Evolutionary conservation across 2,113 vertebrate species (phyloP), one percentile per base, ranked within the genome.

Genomic region (Casuarius casuarius): DNA sequence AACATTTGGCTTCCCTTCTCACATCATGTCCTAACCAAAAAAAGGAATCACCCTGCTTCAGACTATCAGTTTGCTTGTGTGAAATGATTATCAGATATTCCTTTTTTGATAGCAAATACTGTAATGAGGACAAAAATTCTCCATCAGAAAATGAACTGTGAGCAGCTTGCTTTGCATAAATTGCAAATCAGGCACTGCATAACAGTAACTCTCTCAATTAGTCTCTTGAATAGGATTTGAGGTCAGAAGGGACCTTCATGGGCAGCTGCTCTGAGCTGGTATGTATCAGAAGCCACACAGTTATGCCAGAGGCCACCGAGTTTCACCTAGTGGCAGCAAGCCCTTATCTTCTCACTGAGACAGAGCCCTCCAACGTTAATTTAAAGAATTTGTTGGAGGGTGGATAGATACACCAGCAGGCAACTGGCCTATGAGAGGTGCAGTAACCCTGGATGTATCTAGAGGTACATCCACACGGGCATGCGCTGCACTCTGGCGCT

Each of bases 351-450:
- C 63, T 76, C 74, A 35, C n/a, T 10, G 35, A 20, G 2, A 4
- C 15, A 61, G 14, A 49, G 38, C 21, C 72, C 77, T 58, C 48
- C 14, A 59, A 2, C 12, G 10, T 35, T 5, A 28, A 23, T 9
- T 7, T 56, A 26, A 62, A 68, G 28, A 66, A 26, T 72, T 9
- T 42, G 81, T 20, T 40, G 6, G 38, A 20, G 29, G 59, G 46
- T 38, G 19, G 4, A 10, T 71, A 23, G 31, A 33, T 72, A 7
- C 46, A 52, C 7, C 38, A 1, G 1, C 48, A 61, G 81, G 61
- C 28, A 42, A 38, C 61, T 65, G 74, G 4, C 0, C 0, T 8
- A 10, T 25, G 52, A 0, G 2, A 68, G 67, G 40, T n/a, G 46
- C n/a, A 9, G 7, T 10, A 63, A 22, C 31, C 25, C 35, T 10